phyloP scores from a whole-genome alignment of 2,797 vertebrate species.

The Phalanger gymnotis region DNA sequence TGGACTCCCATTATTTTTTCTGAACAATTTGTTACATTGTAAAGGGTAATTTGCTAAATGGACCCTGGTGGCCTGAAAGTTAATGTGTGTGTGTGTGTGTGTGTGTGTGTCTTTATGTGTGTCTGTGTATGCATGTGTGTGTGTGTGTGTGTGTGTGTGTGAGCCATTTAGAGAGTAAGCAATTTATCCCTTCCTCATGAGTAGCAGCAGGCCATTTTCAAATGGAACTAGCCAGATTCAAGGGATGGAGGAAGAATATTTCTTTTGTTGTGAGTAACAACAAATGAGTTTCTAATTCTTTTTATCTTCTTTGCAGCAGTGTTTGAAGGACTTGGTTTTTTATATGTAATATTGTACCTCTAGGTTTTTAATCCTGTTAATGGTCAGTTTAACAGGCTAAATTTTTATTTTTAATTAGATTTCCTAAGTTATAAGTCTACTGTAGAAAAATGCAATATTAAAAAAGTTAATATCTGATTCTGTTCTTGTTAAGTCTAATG shows the following conservation, averaged over 20 bases:
- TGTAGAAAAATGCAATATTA: neutral
- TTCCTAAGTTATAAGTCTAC: constrained; percentile 74
- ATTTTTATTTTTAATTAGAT: constrained; percentile 76
- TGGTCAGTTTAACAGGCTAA: neutral
- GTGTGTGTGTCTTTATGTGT: neutral
- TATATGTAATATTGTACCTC: neutral
- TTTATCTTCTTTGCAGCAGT: rapidly evolving
- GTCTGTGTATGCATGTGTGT: constrained; percentile 1
- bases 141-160: constrained; percentile 28
- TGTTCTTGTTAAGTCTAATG: constrained; percentile 77
- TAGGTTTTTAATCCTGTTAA: neutral
- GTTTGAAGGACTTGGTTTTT: constrained; percentile 7
- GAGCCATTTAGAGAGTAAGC: constrained; percentile 52
- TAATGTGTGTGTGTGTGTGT: constrained; percentile 20
- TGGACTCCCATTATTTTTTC: constrained; percentile 67
- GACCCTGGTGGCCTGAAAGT: constrained; percentile 66
- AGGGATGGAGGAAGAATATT: neutral
- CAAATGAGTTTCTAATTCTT: constrained; percentile 50
- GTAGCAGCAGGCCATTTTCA: constrained; percentile 43
- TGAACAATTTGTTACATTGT: constrained; percentile 63
- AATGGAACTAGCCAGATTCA: constrained; percentile 51
- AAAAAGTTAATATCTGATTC: neutral
- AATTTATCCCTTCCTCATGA: constrained; percentile 51
- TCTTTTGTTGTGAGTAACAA: constrained; percentile 31
- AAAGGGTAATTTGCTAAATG: constrained; percentile 72